Evolutionary conservation across 2,888 invertebrate genomes (phyloP), one percentile per base, ranked within the genome.

Genomic region (Acanthosoma haemorrhoidale): DNA sequence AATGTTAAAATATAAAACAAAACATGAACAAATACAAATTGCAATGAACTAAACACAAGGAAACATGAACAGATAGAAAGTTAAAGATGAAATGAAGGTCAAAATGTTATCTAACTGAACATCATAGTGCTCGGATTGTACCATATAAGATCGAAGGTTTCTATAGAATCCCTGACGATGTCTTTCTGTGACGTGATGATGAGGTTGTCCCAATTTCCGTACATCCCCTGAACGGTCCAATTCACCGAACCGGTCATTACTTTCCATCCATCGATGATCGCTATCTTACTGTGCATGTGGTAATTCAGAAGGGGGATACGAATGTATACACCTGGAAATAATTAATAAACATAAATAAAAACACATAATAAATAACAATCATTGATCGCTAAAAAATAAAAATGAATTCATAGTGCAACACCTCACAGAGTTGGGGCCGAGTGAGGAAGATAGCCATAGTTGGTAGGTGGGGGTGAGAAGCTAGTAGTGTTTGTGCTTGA

Each of bases 281-380:
- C 85, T 79, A 89, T 90, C 78, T 92, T 92, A 77, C 92, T 89
- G 76, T 92, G 92, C 90, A 92, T 90, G 68, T 88, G 78, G 75
- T 81, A 84, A 0, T 83, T 80, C 0, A 81, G 80, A 13, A 84
- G 85, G 79, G 80, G 78, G 75, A 82, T 80, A 71, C 79, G 79
- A 68, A 82, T 58, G 15, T 38, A 38, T 11, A 71, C 36, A 11
- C 70, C 70, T 72, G 36, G n/a, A n/a, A n/a, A n/a, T n/a, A n/a
- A n/a, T n/a, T n/a, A n/a, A n/a, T n/a, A n/a, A n/a, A n/a, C n/a
- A n/a, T n/a, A n/a, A n/a, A n/a, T n/a, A n/a, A n/a, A n/a, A n/a
- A n/a, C n/a, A n/a, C n/a, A n/a, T n/a, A n/a, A n/a, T n/a, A n/a
- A n/a, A n/a, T n/a, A n/a, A n/a, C n/a, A n/a, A n/a, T n/a, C n/a